These are phyloP conservation scores for Agrotis clavis DNA, from an alignment of 2,888 invertebrate species.

Conservation along the genomic window DNA sequence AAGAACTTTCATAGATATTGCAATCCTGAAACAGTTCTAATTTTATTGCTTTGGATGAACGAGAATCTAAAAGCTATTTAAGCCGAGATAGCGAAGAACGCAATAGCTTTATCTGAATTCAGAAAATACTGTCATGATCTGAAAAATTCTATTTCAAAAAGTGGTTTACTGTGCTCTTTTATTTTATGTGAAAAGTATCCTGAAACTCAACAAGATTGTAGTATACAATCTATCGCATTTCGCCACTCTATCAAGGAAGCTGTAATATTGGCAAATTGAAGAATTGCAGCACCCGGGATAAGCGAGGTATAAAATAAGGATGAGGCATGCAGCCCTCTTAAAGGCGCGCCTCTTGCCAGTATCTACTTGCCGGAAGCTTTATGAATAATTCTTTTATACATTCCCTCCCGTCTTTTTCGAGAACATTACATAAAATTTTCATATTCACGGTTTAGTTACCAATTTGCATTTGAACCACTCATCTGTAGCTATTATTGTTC, in stretches of 20 bases:
- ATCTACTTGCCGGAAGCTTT: conserved; percentile 73
- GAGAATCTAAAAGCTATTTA: not conserved
- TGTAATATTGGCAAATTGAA: conserved; percentile 48
- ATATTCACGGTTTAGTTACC: conserved; percentile 53
- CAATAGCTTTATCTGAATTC: not conserved
- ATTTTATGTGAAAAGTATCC: not conserved
- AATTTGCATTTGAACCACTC: conserved; percentile 63
- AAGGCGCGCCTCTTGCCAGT: conserved; percentile 48
- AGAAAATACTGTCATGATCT: not conserved
- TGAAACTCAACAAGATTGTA: not conserved
- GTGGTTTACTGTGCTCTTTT: not conserved
- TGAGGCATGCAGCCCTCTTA: conserved; percentile 54
- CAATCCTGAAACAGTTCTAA: not conserved
- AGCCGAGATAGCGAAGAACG: not conserved
- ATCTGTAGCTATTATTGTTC: conserved; percentile 47
- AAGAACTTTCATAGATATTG: not conserved
- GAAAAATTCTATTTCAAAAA: not conserved
- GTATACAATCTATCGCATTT: conserved; percentile 27
- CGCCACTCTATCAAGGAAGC: conserved; percentile 23
- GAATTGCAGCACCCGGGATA: conserved; percentile 39
- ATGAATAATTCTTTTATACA: conserved; percentile 80
- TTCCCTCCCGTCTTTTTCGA: conserved; percentile 63
- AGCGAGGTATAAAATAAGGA: conserved; percentile 46
- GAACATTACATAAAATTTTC: conserved; percentile 72
- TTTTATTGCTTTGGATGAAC: not conserved